Evolutionary conservation across 2,797 vertebrate genomes (phyloP).

Genomic region (Valencia hispanica): DNA sequence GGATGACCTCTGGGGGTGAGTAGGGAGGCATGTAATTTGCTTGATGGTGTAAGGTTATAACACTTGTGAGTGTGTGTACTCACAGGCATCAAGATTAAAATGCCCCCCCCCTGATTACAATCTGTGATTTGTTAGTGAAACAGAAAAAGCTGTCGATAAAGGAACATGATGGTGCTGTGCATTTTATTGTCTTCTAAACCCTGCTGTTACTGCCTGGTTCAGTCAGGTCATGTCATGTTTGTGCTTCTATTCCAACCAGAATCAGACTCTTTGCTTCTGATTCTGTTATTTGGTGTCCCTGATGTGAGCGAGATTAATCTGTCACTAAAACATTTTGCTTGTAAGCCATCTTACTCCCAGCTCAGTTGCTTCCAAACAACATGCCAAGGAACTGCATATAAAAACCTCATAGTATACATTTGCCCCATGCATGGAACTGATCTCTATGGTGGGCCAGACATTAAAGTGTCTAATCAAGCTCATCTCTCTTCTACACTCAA

Average conservation of each 20-base stretch:
- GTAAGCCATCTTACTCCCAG: background rate
- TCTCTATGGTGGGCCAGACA: constrained; percentile 44
- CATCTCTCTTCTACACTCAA: background rate
- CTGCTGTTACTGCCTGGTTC: background rate
- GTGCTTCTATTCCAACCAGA: constrained; percentile 30
- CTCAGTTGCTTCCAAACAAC: background rate
- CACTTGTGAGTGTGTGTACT: constrained; percentile 22
- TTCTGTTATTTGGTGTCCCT: constrained; percentile 5
- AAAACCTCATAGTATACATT: background rate
- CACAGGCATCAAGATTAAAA: constrained; percentile 35
- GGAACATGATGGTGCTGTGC: constrained; percentile 11
- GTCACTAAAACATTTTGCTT: background rate
- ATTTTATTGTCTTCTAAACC: background rate
- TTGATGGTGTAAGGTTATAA: constrained; percentile 67
- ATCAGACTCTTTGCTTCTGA: constrained; percentile 14
- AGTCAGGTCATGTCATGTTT: constrained; percentile 4
- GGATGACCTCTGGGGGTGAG: constrained; percentile 65
- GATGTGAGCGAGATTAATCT: background rate
- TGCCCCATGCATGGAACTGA: constrained; percentile 1
- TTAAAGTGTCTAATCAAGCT: constrained; percentile 41
- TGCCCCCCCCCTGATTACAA: constrained; percentile 30
- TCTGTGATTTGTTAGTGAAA: constrained; percentile 32
- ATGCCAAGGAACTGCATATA: background rate
- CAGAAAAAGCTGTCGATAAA: constrained; percentile 28
- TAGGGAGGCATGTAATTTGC: constrained; percentile 60